These are phyloP conservation scores for Drosophila lacertosa DNA, from an alignment of 1,140 invertebrate genomes.

Conservation along the genomic window DNA sequence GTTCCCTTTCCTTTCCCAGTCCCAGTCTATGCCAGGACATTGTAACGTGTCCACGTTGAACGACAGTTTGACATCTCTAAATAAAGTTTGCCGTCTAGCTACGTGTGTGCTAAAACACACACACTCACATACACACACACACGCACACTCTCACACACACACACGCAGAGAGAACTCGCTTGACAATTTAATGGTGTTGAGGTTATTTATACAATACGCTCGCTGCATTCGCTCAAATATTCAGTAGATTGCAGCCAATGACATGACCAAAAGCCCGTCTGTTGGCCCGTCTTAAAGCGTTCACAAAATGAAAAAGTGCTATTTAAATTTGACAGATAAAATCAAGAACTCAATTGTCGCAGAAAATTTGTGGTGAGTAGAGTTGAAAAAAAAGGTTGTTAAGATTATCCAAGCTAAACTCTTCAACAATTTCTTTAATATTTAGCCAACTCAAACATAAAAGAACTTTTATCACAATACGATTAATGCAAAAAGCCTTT, in stretches of 20 bases:
- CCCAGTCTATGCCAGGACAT: conserved; percentile 37
- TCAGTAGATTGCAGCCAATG: conserved; percentile 65
- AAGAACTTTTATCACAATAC: no score
- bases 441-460: no score
- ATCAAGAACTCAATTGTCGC: neutral
- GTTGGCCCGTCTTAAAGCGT: conserved; percentile 23
- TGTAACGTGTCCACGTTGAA: conserved; percentile 63
- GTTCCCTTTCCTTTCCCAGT: conserved; percentile 26
- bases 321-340: neutral
- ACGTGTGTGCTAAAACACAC: conserved; percentile 20
- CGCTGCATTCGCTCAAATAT: conserved; percentile 67
- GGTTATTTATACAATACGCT: conserved; percentile 79
- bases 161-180: conserved; percentile 31
- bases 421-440: no score
- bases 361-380: neutral
- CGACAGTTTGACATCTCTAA: conserved; percentile 80
- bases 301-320: neutral
- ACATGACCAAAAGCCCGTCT: conserved; percentile 24
- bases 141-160: conserved; percentile 6
- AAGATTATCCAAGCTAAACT: no score
- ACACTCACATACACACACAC: conserved; percentile 27
- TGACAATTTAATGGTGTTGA: conserved; percentile 82
- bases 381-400: no score
- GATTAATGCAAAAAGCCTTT: no score
- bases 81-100: conserved; percentile 76